Evolutionary conservation across 1,140 invertebrate genomes (phyloP), one percentile per base, ranked within the genome.

Genomic region (Saccostrea echinata): DNA sequence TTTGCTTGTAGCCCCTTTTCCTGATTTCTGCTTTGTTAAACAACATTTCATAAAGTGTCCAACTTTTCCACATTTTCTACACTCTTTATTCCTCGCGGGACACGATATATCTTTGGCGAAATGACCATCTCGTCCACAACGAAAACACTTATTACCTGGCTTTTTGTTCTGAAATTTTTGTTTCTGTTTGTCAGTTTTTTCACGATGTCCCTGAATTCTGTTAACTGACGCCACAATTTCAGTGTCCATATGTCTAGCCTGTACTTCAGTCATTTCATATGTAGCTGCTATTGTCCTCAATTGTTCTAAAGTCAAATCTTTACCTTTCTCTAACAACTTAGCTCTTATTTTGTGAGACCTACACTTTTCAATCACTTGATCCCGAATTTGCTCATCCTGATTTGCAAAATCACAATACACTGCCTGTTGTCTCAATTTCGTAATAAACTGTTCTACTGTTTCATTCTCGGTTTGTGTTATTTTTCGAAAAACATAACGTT

Each of bases 291-390:
- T 90, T 1, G 18, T 82, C 9, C 61, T n/a, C 27, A 91, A 52
- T 35, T 86, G 11, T 18, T 85, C 85, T 64, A 91, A 71, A 9
- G 81, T 88, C 13, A 90, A 64, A 8, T 80, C 82, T 13, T 57
- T 27, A 13, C 82, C 82, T 83, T 80, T 86, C 53, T 84, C 88
- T 18, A 88, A 43, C 18, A 84, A 35, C 68, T 80, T 87, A 12
- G 35, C 84, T 80, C 85, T 83, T 18, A 90, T 30, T 57, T 82
- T 81, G 1, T 51, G 64, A 18, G 82, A 90, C 61, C 33, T 64
- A 13, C 86, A 85, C 27, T 89, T 87, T 61, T 89, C 88, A 52
- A 91, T 86, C 8, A 88, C 86, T 85, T 89, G 87, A 52, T 88
- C 76, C 30, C 87, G 33, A 18, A 91, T 90, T 71, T 87, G n/a